Conservation (phyloP, 2,888 invertebrate genomes). For the Argyra leucocephala region DNA sequence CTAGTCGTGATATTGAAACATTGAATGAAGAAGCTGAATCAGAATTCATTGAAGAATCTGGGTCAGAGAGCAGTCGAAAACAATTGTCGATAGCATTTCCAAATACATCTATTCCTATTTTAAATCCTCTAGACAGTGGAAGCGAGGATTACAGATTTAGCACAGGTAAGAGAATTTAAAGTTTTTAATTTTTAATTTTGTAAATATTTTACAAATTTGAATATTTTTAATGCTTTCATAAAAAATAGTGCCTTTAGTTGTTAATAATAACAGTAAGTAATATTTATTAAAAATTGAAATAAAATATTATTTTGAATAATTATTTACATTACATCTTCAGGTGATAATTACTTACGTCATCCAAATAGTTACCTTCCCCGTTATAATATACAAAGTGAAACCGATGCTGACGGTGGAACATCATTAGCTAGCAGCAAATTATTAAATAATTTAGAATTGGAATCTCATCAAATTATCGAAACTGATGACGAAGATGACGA, state of each 20-base stretch:
- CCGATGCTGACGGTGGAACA: conserved; percentile 48
- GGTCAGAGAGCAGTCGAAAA: conserved; percentile 56
- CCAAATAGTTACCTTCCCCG: conserved; percentile 72
- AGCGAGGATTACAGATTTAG: conserved; percentile 54
- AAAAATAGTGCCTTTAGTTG: conserved; percentile 51
- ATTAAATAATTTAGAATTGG: conserved; percentile 26
- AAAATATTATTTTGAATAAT: conserved; percentile 1
- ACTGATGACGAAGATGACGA: conserved; percentile 37
- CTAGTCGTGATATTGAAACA: conserved; percentile 55
- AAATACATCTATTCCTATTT: conserved; percentile 47
- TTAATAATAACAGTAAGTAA: conserved; percentile 43
- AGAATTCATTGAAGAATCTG: conserved; percentile 60
- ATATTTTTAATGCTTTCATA: neutral
- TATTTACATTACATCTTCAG: conserved; percentile 40
- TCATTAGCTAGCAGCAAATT: conserved; percentile 27
- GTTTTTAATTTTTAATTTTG: neutral
- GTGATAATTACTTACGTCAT: conserved; percentile 67
- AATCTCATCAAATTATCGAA: conserved; percentile 33
- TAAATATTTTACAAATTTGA: conserved; percentile 12
- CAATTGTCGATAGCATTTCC: conserved; percentile 48
- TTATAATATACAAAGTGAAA: conserved; percentile 59
- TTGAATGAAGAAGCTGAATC: conserved; percentile 59
- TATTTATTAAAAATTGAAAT: conserved; percentile 7
- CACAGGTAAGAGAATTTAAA: conserved; percentile 44
- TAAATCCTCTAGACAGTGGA: conserved; percentile 56